A percentile compares a stretch with the other conserved stretches of the same genome.
Evolutionary conservation across 2,797 vertebrate genomes (phyloP).

Genomic region (Diplodus puntazzo): DNA sequence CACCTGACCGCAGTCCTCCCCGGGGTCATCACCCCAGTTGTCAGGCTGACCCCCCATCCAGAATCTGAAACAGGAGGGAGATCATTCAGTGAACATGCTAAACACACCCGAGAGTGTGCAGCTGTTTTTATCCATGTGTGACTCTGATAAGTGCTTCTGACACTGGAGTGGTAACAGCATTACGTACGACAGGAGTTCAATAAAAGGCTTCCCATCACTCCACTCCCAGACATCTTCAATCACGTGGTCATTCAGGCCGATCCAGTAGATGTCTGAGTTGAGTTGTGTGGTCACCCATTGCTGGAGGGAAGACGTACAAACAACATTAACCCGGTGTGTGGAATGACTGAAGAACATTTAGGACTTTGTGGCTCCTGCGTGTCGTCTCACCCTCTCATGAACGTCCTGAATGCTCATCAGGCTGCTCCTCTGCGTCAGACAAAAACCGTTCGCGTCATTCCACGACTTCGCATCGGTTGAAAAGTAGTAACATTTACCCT

Average conservation of each 20-base stretch:
- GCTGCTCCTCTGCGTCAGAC: constrained; percentile 66
- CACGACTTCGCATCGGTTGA: constrained; percentile 79
- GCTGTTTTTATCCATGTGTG: background rate
- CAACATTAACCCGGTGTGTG: background rate
- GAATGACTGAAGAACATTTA: background rate
- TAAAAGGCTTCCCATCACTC: constrained; percentile 80
- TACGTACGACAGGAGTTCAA: constrained; percentile 78
- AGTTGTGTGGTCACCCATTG: constrained; percentile 84
- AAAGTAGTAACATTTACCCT: constrained; percentile 84
- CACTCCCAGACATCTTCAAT: constrained; percentile 83
- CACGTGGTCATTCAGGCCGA: constrained; percentile 83
- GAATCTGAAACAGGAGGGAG: constrained; percentile 65
- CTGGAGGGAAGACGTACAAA: constrained; percentile 59
- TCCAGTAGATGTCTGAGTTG: constrained; percentile 77
- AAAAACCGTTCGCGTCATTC: constrained; percentile 76
- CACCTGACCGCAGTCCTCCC: constrained; percentile 83
- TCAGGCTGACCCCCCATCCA: constrained; percentile 85
- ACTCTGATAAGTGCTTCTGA: background rate
- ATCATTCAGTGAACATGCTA: too few species aligned
- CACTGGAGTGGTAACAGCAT: background rate
- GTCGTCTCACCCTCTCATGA: constrained; percentile 82
- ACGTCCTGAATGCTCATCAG: constrained; percentile 84
- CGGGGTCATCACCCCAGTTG: constrained; percentile 68
- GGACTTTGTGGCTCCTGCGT: background rate
- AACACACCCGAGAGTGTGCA: background rate